Base-by-base conservation (phyloP, 2,888 invertebrate genomes). In the Drosophila seclusa region DNA sequence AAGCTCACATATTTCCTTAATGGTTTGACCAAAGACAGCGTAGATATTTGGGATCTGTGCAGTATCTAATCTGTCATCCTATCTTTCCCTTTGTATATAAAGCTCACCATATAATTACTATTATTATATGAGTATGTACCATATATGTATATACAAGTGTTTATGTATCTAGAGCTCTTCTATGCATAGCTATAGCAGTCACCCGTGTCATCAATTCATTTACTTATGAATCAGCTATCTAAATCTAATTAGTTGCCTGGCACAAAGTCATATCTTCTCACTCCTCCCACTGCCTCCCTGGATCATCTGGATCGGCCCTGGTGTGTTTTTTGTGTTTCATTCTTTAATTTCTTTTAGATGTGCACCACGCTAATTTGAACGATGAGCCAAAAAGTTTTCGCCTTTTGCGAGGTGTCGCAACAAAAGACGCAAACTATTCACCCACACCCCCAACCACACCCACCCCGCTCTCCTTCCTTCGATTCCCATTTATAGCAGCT, bases 351-450 rank as follows among this genome's bases (percentile, higher is more conserved):
- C 10, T 16, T 61, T 75, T 52, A 38, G 61, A 38, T 64, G 68
- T 48, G 60, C 38, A 21, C 34, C 59, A n/a, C 45, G 55, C 52
- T 52, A 70, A 54, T 60, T 63, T 60, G 32, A 66, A 50, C 65
- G 63, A 45, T 27, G 58, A 36, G 62, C 45, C 45, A 50, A 49
- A 59, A 70, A 55, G 29, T 70, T 76, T 64, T 63, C 31, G 34
- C 34, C 27, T 27, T 54, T 27, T 38, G 40, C 13, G 29, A 60
- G 59, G 48, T 29, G 31, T 24, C 10, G 13, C 27, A 24, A 74
- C 62, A 74, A 74, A 73, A 66, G 73, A 49, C 58, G 42, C 36
- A 31, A 53, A 63, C 69, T 69, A 73, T 68, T 31, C 11, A n/a
- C 18, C n/a, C 27, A 2, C 34, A 10, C 21, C 59, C 21, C 4